Evolutionary conservation across 2,113 vertebrate species (phyloP), one percentile per base, ranked within the genome.

Genomic region (Pardalotus punctatus): DNA sequence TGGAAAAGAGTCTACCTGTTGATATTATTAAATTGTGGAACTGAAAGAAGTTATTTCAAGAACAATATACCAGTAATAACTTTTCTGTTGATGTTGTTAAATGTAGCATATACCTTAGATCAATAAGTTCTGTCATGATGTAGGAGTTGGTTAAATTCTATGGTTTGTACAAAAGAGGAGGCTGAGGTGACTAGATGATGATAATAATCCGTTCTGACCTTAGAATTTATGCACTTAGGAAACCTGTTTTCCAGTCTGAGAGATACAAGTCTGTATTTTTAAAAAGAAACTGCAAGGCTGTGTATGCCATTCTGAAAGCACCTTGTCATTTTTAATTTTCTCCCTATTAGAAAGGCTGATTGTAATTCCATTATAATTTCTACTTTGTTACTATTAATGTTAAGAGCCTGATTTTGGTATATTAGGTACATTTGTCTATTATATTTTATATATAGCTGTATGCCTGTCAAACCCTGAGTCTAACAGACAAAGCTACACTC

Each of bases 371-470:
- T 54, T 89, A 65, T 58, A 72, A 85, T 94, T 89, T 87, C 66
- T 56, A 13, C 74, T 95, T 95, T 87, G 33, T 86, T 94, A 42
- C 82, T 86, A 31, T 79, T 93, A 86, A 81, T 45, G 31, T 60
- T 92, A 61, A 84, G 27, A 89, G 53, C 42, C 66, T 93, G 54
- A 69, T 93, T 76, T 90, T 60, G 17, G 17, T 80, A 14, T 90
- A 62, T 87, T 69, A 85, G 35, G 35, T 86, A 57, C 72, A 54
- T 73, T 65, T 27, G 47, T 80, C 79, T 74, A 48, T 88, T 94
- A 51, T 78, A 36, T 81, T 92, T 88, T 91, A 80, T 93, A 86
- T 81, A 82, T 93, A 94, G 71, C 62, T 92, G 6, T 21, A 47
- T 76, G 51, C 24, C 47, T 95, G 79, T 90, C 92, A 91, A 90